Evolutionary conservation across 2,888 invertebrate species (phyloP), one percentile per base, ranked within the genome.

Genomic region (Xiphydria camelus): DNA sequence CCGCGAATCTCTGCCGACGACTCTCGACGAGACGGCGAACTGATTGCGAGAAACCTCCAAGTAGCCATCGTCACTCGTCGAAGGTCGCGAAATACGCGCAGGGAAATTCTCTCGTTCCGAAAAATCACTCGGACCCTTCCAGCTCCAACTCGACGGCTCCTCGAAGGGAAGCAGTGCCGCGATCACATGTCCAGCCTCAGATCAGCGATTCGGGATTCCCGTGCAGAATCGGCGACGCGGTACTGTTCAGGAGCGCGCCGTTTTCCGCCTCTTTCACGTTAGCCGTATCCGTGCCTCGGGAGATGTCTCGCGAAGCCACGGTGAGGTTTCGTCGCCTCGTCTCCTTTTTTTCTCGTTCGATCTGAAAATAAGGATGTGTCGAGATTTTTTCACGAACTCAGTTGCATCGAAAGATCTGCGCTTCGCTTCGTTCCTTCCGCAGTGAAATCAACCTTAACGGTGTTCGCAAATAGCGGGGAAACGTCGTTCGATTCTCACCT

Each of bases 271-370:
- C 70, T 53, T 73, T 73, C 37, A 51, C 55, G 35, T 58, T 62
- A 32, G 53, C 61, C n/a, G n/a, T n/a, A 20, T 68, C 69, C 34
- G 52, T 56, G 1, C 59, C 57, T 2, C 57, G 54, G 32, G 53
- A 52, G 4, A 67, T 53, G 35, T 70, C 63, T 47, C 63, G 62
- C 29, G 68, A 61, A 32, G 61, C 58, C 5, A 62, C 62, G 41
- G 68, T 53, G 31, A 73, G 52, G 45, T 73, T 71, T 38, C 65
- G 64, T 42, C 67, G 65, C 49, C 69, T 62, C 10, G 70, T 70
- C 49, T 69, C 71, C 58, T 74, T 74, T 52, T 74, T 73, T 50
- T 75, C 73, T 12, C 73, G 66, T 51, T 75, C 72, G 55, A 73
- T 61, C 75, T 75, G 61, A 14, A 34, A 47, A 23, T 6, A n/a